These are phyloP conservation scores for Trachelus iudaicus DNA, from an alignment of 2,888 invertebrate species.

Conservation along the genomic window DNA sequence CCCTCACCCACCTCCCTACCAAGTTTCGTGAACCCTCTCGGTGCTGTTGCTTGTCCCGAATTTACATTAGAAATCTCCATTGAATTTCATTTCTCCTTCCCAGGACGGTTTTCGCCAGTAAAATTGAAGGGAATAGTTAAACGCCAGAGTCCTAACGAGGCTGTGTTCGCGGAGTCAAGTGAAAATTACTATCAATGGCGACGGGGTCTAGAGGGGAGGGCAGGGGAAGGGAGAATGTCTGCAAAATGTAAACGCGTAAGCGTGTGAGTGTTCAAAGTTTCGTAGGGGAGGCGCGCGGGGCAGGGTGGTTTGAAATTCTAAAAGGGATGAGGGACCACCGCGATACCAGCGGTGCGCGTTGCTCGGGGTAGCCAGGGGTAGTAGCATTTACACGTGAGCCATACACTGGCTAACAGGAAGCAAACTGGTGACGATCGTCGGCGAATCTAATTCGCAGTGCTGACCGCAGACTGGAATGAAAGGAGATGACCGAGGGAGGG, in stretches of 20 bases:
- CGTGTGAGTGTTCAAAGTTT: not conserved
- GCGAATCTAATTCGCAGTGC: not conserved
- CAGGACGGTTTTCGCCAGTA: not conserved
- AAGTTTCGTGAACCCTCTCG: not conserved
- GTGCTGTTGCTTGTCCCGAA: not conserved
- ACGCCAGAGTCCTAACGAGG: not conserved
- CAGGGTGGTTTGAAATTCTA: not conserved
- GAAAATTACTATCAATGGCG: not conserved
- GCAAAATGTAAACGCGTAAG: not conserved
- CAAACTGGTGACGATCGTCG: not conserved
- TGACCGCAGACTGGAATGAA: not conserved
- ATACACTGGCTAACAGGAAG: not conserved
- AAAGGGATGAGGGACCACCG: not conserved
- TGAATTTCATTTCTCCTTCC: not conserved
- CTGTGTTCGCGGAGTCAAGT: not conserved
- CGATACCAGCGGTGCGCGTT: not conserved
- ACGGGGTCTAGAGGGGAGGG: not conserved
- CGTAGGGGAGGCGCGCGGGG: not conserved
- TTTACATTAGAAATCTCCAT: not conserved
- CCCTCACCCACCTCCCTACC: not conserved
- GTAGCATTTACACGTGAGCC: not conserved
- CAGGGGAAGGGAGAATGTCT: not conserved
- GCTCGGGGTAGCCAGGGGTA: not conserved
- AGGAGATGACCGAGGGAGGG: not conserved
- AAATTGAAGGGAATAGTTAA: not conserved